phyloP scores from a whole-genome alignment of 2,888 invertebrate species.

The Plagiodera versicolora region DNA sequence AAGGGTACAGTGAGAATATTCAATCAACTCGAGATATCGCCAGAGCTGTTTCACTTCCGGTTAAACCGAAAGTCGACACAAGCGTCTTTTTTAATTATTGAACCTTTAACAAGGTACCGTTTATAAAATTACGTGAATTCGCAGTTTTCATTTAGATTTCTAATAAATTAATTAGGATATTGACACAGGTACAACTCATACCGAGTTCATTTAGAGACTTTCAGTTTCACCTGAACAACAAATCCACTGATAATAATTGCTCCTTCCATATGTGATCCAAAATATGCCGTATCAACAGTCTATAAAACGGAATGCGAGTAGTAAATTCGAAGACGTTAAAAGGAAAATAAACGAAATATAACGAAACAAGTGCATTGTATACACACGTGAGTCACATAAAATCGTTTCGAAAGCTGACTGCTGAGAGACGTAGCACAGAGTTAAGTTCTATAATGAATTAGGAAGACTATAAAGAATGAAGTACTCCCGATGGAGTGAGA shows the following conservation, averaged over 20 bases:
- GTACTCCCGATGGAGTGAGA: constrained; percentile 49
- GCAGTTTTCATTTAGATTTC: too few species aligned
- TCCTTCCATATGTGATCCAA: constrained; percentile 10
- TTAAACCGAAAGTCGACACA: too few species aligned
- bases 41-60: too few species aligned
- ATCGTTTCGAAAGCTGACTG: constrained; percentile 51
- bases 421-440: constrained; percentile 51
- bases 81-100: too few species aligned
- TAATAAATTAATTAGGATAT: too few species aligned
- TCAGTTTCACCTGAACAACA: too few species aligned
- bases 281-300: constrained; percentile 19
- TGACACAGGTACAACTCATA: too few species aligned
- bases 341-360: constrained; percentile 34
- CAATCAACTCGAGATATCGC: too few species aligned
- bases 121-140: too few species aligned
- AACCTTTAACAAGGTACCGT: too few species aligned
- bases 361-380: constrained; percentile 42
- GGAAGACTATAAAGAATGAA: constrained; percentile 52
- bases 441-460: constrained; percentile 47
- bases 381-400: constrained; percentile 53
- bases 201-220: too few species aligned
- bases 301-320: constrained; percentile 21
- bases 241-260: background rate
- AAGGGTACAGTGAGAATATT: too few species aligned
- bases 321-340: constrained; percentile 23